phyloP scores from a whole-genome alignment of 2,888 invertebrate genomes.

The Patella ulyssiponensis region DNA sequence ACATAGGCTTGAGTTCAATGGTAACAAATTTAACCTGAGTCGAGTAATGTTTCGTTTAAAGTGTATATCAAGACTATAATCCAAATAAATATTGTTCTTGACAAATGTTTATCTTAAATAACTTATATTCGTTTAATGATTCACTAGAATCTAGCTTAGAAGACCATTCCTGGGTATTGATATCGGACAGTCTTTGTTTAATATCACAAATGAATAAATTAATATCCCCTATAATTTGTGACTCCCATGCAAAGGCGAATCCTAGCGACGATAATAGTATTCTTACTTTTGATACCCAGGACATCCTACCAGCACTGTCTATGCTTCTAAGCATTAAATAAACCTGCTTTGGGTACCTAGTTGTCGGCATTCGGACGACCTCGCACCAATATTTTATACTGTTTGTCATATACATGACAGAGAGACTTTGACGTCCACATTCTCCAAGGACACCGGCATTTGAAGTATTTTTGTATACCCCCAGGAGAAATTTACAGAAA shows the following conservation, averaged over 20 bases:
- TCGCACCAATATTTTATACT: background rate
- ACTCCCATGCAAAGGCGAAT: background rate
- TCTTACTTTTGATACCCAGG: background rate
- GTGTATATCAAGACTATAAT: no score
- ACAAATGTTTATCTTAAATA: background rate
- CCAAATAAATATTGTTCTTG: no score
- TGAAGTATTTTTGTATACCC: background rate
- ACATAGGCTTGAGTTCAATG: no score
- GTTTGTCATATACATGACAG: background rate
- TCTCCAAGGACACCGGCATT: conserved; percentile 14
- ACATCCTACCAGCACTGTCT: background rate
- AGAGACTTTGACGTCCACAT: background rate
- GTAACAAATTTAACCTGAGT: no score
- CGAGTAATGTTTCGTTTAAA: no score
- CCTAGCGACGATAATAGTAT: background rate
- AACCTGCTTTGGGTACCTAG: background rate
- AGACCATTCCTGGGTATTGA: background rate
- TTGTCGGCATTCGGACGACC: background rate
- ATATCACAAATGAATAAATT: background rate
- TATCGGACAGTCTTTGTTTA: background rate
- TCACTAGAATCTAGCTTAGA: background rate
- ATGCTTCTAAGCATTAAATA: background rate
- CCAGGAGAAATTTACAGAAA: background rate
- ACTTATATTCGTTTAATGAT: background rate
- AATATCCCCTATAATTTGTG: background rate